These are phyloP conservation scores for Drosophila macrospina DNA, from an alignment of 2,888 invertebrate genomes.

Conservation along the genomic window DNA sequence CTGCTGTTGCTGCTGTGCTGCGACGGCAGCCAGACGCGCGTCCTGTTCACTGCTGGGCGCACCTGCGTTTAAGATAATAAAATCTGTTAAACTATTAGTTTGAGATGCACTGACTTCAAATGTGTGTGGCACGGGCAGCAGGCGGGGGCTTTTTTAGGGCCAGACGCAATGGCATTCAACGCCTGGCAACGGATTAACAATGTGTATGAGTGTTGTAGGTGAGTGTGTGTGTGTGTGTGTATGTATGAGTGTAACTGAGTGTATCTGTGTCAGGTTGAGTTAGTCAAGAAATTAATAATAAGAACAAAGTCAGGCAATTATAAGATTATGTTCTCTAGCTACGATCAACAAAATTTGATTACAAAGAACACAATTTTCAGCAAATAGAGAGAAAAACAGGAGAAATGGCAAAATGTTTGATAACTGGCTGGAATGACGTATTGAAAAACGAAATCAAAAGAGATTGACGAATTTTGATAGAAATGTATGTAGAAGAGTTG, in stretches of 20 bases:
- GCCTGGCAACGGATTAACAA: conserved; percentile 51
- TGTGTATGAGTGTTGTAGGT: conserved; percentile 14
- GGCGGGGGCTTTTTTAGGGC: conserved; percentile 45
- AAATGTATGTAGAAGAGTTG: conserved; percentile 2
- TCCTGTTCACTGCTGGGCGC: conserved; percentile 93
- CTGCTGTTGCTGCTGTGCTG: conserved; percentile 63
- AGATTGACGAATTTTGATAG: conserved; percentile 11
- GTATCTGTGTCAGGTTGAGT: conserved; percentile 34
- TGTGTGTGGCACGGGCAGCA: conserved; percentile 70
- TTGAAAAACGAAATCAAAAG: conserved; percentile 13
- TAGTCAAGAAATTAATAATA: conserved; percentile 40
- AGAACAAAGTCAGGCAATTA: conserved; percentile 40
- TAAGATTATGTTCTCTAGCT: conserved; percentile 8
- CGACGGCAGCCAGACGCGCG: conserved; percentile 84
- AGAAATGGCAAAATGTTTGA: neutral
- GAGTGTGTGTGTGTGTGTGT: conserved; percentile 29
- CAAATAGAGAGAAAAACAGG: neutral
- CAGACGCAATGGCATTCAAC: conserved; percentile 60
- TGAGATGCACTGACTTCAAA: conserved; percentile 56
- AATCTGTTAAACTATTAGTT: conserved; percentile 85
- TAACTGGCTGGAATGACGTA: neutral
- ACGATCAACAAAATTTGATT: neutral
- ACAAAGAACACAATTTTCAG: neutral
- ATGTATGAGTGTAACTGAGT: conserved; percentile 23
- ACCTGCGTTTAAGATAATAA: conserved; percentile 87